Conservation (phyloP, 2,797 vertebrate genomes). For the Huso huso region DNA sequence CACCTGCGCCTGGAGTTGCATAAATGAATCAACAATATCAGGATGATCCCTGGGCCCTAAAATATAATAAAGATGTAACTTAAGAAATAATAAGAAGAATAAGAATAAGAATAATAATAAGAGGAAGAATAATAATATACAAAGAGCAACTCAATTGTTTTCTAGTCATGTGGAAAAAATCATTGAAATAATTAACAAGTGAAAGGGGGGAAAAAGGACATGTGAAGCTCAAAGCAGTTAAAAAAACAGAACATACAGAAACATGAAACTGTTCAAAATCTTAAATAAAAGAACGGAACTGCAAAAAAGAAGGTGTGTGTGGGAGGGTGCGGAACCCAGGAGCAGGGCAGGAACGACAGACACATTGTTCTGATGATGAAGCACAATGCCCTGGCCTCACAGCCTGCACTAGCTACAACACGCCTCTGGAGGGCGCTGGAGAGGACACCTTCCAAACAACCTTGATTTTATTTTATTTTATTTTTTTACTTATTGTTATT, state of each 20-base stretch:
- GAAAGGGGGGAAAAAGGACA: conserved; percentile 71
- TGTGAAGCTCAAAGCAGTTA: conserved; percentile 97
- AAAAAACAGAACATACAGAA: conserved; percentile 88
- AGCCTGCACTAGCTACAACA: too few species aligned
- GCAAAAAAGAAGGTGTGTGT: conserved; percentile 64
- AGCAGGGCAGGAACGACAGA: conserved; percentile 22
- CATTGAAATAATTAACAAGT: conserved; percentile 95
- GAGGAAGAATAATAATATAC: conserved; percentile 85
- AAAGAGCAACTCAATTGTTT: conserved; percentile 99
- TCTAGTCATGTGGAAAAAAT: conserved; percentile 96
- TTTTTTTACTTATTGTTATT: too few species aligned
- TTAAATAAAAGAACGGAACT: conserved; percentile 75
- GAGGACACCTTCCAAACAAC: conserved; percentile 30
- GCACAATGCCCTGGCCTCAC: too few species aligned
- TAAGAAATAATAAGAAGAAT: conserved; percentile 93
- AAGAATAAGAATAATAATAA: conserved; percentile 94
- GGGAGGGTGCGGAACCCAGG: conserved; percentile 75
- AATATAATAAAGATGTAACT: conserved; percentile 99
- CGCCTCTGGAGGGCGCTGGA: conserved; percentile 23
- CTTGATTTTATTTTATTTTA: conserved; percentile 16
- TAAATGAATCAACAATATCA: conserved; percentile 99
- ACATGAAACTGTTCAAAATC: conserved; percentile 70
- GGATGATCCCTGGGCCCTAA: conserved; percentile 99
- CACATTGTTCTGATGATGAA: too few species aligned
- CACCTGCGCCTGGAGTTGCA: conserved; percentile 99